Conservation (phyloP, 2,113 vertebrate species). For the Pelecanus crispus region DNA sequence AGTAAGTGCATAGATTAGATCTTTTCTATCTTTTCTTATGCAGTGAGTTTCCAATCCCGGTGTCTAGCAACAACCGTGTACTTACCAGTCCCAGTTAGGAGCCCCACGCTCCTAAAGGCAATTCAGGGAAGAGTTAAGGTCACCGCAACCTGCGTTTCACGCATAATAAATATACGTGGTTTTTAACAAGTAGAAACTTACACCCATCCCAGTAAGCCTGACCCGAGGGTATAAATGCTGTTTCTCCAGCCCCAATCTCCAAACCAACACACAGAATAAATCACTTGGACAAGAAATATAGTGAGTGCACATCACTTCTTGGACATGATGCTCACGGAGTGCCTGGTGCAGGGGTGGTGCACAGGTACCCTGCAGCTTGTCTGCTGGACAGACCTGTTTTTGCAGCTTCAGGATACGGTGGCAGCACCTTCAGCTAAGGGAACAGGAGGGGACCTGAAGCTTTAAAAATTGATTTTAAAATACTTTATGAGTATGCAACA, state of each 20-base stretch:
- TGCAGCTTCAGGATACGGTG: not conserved
- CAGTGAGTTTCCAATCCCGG: not conserved
- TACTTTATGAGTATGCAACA: not conserved
- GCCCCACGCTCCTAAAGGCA: not conserved
- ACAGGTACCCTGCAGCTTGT: not conserved
- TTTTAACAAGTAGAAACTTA: not conserved
- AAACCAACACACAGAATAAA: not conserved
- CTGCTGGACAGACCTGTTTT: not conserved
- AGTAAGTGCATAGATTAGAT: not conserved
- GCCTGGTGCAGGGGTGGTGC: not conserved
- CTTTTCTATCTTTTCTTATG: not conserved
- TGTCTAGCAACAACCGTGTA: not conserved
- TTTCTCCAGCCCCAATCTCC: not conserved
- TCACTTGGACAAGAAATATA: not conserved
- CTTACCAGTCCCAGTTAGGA: not conserved
- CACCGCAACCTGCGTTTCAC: not conserved
- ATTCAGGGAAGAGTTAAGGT: not conserved
- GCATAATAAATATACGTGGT: not conserved
- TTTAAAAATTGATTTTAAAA: not conserved
- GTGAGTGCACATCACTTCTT: accelerated
- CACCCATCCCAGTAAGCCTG: not conserved
- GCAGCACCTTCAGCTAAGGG: not conserved
- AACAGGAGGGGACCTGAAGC: not conserved
- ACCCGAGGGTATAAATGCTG: not conserved
- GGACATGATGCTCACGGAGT: not conserved